phyloP scores from a whole-genome alignment of 1,140 invertebrate species.

The Nebria ingens region DNA sequence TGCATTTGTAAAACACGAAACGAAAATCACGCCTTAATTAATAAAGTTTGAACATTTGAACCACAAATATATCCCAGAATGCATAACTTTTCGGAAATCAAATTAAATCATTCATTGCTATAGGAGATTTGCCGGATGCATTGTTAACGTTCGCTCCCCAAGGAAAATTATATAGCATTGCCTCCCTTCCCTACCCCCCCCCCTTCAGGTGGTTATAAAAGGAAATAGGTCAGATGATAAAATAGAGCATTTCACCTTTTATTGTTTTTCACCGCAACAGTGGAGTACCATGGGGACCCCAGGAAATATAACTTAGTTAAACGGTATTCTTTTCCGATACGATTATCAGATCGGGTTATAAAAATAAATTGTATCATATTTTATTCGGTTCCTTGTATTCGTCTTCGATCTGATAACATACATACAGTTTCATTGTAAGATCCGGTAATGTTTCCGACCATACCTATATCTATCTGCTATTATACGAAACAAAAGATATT shows the following conservation, averaged over 20 bases:
- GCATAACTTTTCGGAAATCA: background rate
- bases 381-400: no score
- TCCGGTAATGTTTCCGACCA: background rate
- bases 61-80: no score
- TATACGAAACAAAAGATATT: no score
- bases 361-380: background rate
- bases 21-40: no score
- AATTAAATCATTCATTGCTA: background rate
- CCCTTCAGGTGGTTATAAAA: background rate
- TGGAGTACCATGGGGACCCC: background rate
- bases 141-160: background rate
- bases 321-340: background rate
- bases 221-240: background rate
- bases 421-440: background rate
- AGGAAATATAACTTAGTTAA: background rate
- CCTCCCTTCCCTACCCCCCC: no score
- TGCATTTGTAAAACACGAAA: no score
- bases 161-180: background rate
- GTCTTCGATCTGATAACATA: background rate
- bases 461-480: no score
- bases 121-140: background rate
- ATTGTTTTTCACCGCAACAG: background rate
- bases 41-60: no score
- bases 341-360: background rate
- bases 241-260: background rate